These are phyloP conservation scores for Lissonota sp. DNA, from an alignment of 2,888 invertebrate genomes.

Conservation along the genomic window DNA sequence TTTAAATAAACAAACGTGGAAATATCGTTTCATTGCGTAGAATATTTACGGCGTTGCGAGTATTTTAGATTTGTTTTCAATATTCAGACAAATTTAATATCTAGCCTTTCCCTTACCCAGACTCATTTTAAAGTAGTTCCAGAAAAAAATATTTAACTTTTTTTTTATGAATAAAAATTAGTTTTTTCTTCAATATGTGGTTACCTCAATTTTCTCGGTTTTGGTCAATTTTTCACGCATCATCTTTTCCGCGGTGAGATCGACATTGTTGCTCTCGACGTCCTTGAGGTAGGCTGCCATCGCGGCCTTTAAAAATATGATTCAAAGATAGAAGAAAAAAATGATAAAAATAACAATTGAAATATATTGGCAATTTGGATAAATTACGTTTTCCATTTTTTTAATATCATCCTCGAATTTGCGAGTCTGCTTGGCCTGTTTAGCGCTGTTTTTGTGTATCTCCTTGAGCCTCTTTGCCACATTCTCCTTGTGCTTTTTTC, in stretches of 20 bases:
- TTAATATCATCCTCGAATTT: constrained; percentile 92
- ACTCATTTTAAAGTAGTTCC: too few relatives aligned
- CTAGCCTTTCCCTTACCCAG: too few relatives aligned
- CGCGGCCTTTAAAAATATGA: constrained; percentile 87
- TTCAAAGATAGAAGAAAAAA: neutral
- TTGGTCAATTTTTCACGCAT: constrained; percentile 75
- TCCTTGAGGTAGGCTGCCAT: constrained; percentile 95
- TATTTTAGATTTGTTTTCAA: too few relatives aligned
- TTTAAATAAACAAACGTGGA: neutral
- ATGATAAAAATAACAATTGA: constrained; percentile 17
- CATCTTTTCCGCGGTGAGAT: constrained; percentile 84
- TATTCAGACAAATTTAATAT: too few relatives aligned
- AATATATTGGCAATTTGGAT: constrained; percentile 15
- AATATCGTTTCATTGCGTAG: too few relatives aligned
- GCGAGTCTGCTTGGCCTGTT: constrained; percentile 90
- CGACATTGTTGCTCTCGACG: constrained; percentile 86
- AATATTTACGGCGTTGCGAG: too few relatives aligned
- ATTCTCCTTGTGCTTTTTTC: constrained; percentile 96
- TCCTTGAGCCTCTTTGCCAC: constrained; percentile 93
- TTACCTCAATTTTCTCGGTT: constrained; percentile 64
- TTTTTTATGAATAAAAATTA: constrained; percentile 3
- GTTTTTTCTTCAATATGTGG: constrained; percentile 51
- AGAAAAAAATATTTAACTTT: too few relatives aligned
- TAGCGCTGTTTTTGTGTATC: constrained; percentile 93
- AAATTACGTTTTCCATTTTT: constrained; percentile 92